phyloP scores from a whole-genome alignment of 2,113 vertebrate genomes.

The Gobius niger region DNA sequence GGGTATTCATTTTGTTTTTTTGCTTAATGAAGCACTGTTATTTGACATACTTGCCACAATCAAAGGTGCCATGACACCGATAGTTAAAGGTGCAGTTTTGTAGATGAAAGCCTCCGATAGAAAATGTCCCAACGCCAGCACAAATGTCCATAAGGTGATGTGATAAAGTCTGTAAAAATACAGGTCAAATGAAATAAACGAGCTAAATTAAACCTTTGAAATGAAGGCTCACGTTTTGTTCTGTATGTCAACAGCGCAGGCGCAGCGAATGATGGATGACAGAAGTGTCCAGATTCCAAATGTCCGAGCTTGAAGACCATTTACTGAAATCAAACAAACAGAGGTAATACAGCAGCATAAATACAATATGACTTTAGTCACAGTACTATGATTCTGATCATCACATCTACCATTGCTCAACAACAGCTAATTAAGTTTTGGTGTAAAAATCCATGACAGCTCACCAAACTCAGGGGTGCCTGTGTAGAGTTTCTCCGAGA shows the following conservation, averaged over 20 bases:
- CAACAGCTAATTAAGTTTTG: not conserved
- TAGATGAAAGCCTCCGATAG: conserved; percentile 90
- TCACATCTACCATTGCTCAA: not conserved
- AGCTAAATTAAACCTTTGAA: conserved; percentile 5
- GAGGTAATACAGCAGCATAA: not conserved
- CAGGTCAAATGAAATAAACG: not conserved
- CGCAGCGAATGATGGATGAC: conserved; percentile 91
- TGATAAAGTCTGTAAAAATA: conserved; percentile 86
- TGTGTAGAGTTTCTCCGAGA: conserved; percentile 94
- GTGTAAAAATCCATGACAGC: conserved; percentile 13
- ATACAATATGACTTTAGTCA: not conserved
- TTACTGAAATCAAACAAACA: conserved; percentile 76
- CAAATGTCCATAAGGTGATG: conserved; percentile 92
- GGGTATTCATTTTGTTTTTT: not conserved
- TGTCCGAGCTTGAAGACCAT: conserved; percentile 94
- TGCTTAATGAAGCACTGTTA: not conserved
- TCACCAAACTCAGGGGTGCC: conserved; percentile 88
- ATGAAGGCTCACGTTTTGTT: conserved; percentile 85
- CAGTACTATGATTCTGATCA: not conserved
- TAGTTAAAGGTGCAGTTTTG: conserved; percentile 88
- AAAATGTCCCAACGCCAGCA: conserved; percentile 91
- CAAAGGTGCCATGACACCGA: conserved; percentile 92
- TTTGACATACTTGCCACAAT: conserved; percentile 84
- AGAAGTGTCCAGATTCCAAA: conserved; percentile 95
- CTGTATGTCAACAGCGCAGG: conserved; percentile 93